These are phyloP conservation scores for Danio tinwini DNA, from an alignment of 2,797 vertebrate genomes.

Conservation along the genomic window DNA sequence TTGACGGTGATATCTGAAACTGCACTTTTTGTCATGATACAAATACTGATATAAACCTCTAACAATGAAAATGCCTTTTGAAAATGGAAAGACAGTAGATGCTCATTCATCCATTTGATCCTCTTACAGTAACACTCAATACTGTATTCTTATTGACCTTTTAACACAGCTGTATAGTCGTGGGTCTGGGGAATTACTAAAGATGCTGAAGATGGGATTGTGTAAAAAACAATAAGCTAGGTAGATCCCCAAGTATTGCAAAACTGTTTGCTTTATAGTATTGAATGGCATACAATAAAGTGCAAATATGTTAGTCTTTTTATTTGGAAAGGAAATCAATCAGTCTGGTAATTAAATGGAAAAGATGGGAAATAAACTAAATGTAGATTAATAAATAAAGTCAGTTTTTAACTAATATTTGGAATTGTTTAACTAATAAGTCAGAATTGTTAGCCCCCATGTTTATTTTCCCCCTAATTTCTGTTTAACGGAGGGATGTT, in stretches of 20 bases:
- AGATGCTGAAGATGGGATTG: constrained; percentile 55
- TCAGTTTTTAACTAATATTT: too few relatives aligned
- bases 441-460: too few relatives aligned
- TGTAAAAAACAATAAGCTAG: constrained; percentile 44
- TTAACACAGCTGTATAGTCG: constrained; percentile 52
- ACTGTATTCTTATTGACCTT: constrained; percentile 62
- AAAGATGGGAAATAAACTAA: too few relatives aligned
- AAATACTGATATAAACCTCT: constrained; percentile 11
- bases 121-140: constrained; percentile 60
- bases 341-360: too few relatives aligned
- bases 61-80: constrained; percentile 15
- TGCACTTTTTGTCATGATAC: background rate
- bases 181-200: constrained; percentile 49
- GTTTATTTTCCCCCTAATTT: too few relatives aligned
- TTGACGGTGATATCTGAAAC: background rate
- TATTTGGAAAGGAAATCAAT: too few relatives aligned
- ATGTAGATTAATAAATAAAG: too few relatives aligned
- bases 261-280: too few relatives aligned
- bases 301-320: too few relatives aligned
- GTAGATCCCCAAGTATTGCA: constrained; percentile 32
- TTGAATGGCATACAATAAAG: too few relatives aligned
- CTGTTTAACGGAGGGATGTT: too few relatives aligned
- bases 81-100: constrained; percentile 33
- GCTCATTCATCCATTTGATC: constrained; percentile 52
- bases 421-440: too few relatives aligned